These are phyloP conservation scores for Axis porcinus DNA, from an alignment of 2,113 vertebrate genomes.

Conservation along the genomic window DNA sequence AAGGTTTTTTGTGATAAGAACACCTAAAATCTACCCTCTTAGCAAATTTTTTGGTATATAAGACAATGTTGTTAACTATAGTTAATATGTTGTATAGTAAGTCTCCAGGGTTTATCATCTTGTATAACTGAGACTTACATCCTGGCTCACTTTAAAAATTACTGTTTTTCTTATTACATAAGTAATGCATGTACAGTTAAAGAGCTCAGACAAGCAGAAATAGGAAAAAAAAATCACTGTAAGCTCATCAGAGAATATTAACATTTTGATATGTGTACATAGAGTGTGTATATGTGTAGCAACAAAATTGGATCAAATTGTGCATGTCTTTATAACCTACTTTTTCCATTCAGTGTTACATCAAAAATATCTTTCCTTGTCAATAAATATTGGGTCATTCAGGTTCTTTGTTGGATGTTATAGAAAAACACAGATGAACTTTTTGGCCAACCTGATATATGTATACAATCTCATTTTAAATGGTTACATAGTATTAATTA, in stretches of 20 bases:
- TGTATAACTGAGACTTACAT: neutral
- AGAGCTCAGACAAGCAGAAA: neutral
- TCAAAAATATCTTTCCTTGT: neutral
- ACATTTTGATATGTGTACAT: neutral
- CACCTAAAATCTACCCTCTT: neutral
- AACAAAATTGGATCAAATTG: neutral
- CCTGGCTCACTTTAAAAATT: slow-evolving; percentile 2
- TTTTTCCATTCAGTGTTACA: neutral
- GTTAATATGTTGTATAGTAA: neutral
- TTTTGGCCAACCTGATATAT: neutral
- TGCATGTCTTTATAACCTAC: neutral
- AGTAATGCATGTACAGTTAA: neutral
- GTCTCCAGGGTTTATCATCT: neutral
- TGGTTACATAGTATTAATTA: neutral
- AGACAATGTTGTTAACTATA: neutral
- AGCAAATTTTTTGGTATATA: neutral
- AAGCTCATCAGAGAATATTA: neutral
- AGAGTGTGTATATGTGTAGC: neutral
- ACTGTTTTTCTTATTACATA: neutral
- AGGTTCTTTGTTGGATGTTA: neutral
- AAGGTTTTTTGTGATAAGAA: neutral
- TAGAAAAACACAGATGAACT: neutral
- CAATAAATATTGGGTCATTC: neutral
- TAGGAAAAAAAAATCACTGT: neutral
- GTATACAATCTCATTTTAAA: neutral